A percentile compares a stretch with the other conserved stretches of the same genome.
These are phyloP conservation scores for Leuciscus idus DNA, from an alignment of 2,113 vertebrate genomes.

Conservation along the genomic window DNA sequence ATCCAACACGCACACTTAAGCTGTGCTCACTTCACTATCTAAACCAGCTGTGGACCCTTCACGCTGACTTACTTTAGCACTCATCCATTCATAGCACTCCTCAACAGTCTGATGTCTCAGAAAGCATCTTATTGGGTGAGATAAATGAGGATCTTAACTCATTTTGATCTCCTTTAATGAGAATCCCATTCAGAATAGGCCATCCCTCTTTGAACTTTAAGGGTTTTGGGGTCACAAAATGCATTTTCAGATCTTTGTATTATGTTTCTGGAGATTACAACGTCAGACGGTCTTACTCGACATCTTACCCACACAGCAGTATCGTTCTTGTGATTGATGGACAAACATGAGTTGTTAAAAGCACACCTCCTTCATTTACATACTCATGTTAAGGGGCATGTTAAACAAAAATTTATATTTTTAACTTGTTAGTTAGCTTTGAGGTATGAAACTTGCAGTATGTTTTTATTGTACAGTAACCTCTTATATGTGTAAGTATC, in stretches of 20 bases:
- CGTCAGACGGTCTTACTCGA: too few relatives aligned
- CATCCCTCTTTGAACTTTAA: too few relatives aligned
- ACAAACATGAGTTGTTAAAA: too few relatives aligned
- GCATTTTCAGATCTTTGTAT: too few relatives aligned
- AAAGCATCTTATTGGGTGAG: background rate
- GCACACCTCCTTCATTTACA: too few relatives aligned
- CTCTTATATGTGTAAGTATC: background rate
- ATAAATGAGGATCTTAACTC: background rate
- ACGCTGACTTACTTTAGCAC: slow-evolving; percentile 13
- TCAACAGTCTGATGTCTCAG: background rate
- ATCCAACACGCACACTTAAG: slow-evolving; percentile 71
- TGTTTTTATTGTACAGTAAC: background rate
- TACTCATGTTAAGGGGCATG: too few relatives aligned
- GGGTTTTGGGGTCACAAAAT: too few relatives aligned
- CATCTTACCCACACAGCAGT: too few relatives aligned
- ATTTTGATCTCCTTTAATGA: slow-evolving; percentile 5
- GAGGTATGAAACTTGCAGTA: background rate
- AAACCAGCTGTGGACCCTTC: slow-evolving; percentile 73
- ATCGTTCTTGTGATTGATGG: too few relatives aligned
- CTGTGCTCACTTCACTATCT: slow-evolving; percentile 66
- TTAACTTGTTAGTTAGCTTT: background rate
- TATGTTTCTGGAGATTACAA: too few relatives aligned
- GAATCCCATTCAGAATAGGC: background rate
- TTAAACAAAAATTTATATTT: too few relatives aligned
- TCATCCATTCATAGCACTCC: background rate